These are phyloP conservation scores for Mya arenaria DNA, from an alignment of 1,140 invertebrate genomes.

Conservation along the genomic window DNA sequence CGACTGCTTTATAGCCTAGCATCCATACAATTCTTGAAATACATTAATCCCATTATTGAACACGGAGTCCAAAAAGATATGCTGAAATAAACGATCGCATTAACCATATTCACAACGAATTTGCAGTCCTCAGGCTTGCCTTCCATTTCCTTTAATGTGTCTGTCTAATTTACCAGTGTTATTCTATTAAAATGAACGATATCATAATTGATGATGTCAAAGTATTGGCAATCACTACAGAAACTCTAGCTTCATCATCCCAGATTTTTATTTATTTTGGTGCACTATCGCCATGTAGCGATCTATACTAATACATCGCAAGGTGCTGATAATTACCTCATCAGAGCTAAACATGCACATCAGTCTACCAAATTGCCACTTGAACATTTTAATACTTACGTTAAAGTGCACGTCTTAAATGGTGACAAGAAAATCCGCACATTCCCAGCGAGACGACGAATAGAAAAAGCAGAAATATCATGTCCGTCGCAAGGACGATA, in stretches of 20 bases:
- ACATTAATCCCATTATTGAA: conserved; percentile 96
- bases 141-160: conserved; percentile 85
- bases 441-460: conserved; percentile 94
- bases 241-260: conserved; percentile 77
- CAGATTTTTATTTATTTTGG: conserved; percentile 78
- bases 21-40: conserved; percentile 91
- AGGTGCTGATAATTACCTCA: conserved; percentile 98
- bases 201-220: conserved; percentile 80
- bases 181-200: conserved; percentile 81
- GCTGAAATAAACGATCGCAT: conserved; percentile 94
- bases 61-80: conserved; percentile 99
- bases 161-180: conserved; percentile 82
- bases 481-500: conserved; percentile 80
- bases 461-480: conserved; percentile 90
- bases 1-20: conserved; percentile 85
- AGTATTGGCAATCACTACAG: conserved; percentile 75
- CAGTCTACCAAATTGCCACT: conserved; percentile 92
- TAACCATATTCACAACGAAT: conserved; percentile 94
- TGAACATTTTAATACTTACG: conserved; percentile 85
- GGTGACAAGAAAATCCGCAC: conserved; percentile 94
- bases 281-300: conserved; percentile 83
- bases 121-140: conserved; percentile 87
- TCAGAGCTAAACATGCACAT: conserved; percentile 98
- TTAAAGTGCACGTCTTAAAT: conserved; percentile 94
- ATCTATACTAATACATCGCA: conserved; percentile 96